A percentile compares a stretch with the other conserved stretches of the same genome.
These are phyloP conservation scores for Setophaga coronata DNA, from an alignment of 2,113 vertebrate species.

Conservation along the genomic window DNA sequence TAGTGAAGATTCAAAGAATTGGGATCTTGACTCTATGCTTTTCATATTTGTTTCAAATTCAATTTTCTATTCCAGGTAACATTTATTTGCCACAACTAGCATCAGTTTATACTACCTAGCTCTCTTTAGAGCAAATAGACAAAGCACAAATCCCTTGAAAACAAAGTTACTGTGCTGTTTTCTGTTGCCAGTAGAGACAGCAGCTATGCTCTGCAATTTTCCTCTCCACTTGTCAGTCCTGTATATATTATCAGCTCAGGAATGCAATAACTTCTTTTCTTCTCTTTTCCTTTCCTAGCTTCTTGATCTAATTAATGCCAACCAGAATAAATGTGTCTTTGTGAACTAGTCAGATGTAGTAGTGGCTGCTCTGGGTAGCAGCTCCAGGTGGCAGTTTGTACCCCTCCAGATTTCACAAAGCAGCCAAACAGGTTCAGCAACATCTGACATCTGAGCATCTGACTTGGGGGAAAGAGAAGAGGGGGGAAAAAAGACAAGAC, in stretches of 20 bases:
- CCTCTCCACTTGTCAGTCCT: not conserved
- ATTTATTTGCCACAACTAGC: not conserved
- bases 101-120: not conserved
- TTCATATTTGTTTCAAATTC: not conserved
- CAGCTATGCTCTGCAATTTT: not conserved
- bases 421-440: not conserved
- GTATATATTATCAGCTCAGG: not conserved
- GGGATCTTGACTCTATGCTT: not conserved
- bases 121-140: not conserved
- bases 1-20: not conserved
- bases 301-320: slow-evolving; percentile 22
- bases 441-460: not conserved
- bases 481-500: not conserved
- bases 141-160: not conserved
- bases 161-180: not conserved
- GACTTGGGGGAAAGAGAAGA: not conserved
- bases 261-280: slow-evolving; percentile 44
- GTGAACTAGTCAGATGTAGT: not conserved
- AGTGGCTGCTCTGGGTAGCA: not conserved
- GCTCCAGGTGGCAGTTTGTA: not conserved
- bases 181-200: not conserved
- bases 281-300: not conserved
- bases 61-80: not conserved
- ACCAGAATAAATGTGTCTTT: slow-evolving; percentile 27
- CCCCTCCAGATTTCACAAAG: not conserved